Conservation (phyloP, 2,888 invertebrate species). For the Fragum whitleyi region DNA sequence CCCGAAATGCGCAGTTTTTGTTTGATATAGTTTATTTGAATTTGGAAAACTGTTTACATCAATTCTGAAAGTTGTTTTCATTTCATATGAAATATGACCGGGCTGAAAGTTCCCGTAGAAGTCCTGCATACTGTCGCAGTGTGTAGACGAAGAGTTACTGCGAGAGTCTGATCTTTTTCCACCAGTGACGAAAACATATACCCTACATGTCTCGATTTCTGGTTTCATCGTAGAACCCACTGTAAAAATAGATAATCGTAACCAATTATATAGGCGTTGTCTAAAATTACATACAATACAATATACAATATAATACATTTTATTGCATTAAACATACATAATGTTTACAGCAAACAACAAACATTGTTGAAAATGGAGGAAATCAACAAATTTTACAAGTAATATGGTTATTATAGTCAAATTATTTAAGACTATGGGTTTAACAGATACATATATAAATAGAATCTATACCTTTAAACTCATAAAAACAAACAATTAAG, state of each 20-base stretch:
- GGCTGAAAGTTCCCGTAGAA: constrained; percentile 41
- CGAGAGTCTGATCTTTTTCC: neutral
- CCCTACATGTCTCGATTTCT: neutral
- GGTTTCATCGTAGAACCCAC: neutral
- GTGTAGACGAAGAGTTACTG: constrained; percentile 1
- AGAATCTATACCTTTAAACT: neutral
- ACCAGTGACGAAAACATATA: neutral
- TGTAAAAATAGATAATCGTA: neutral
- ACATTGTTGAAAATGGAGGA: no score
- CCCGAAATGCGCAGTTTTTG: constrained; percentile 27
- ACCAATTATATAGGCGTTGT: neutral
- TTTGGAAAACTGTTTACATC: neutral
- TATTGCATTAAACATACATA: no score
- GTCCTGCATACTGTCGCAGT: constrained; percentile 29
- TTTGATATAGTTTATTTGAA: neutral
- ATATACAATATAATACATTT: neutral
- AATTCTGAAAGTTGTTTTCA: constrained; percentile 7
- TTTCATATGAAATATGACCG: neutral
- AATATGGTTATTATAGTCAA: no score
- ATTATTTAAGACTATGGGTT: no score
- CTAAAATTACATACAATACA: neutral
- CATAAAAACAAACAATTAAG: neutral
- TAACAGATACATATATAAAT: neutral
- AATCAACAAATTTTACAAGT: no score
- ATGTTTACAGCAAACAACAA: no score